These are phyloP conservation scores for Thermophis baileyi DNA, from an alignment of 2,113 vertebrate species.

Conservation along the genomic window DNA sequence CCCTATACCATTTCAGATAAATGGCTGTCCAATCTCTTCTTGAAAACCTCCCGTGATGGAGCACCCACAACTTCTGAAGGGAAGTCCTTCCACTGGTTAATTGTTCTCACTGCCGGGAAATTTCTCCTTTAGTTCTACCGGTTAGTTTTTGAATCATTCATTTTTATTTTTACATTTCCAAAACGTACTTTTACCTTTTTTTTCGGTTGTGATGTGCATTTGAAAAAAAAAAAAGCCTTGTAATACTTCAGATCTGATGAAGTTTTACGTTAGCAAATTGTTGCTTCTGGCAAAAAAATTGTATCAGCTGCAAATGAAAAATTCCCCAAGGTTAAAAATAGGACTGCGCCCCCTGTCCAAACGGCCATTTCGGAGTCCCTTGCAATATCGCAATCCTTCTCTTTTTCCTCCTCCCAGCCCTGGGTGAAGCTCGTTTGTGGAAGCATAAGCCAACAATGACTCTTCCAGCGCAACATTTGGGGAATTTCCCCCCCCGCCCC, in stretches of 20 bases:
- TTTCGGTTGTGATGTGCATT: background rate
- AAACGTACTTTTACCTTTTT: background rate
- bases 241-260: background rate
- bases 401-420: background rate
- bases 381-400: background rate
- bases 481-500: too few relatives aligned
- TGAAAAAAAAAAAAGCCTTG: background rate
- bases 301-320: too few relatives aligned
- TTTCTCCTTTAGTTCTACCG: too few relatives aligned
- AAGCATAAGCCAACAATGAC: background rate
- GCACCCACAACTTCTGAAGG: too few relatives aligned
- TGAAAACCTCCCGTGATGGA: too few relatives aligned
- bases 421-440: background rate
- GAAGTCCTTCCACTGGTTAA: too few relatives aligned
- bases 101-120: too few relatives aligned
- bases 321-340: background rate
- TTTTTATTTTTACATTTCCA: background rate
- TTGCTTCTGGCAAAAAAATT: background rate
- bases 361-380: background rate
- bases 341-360: background rate
- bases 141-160: background rate
- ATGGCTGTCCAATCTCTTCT: too few relatives aligned
- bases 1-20: too few relatives aligned
- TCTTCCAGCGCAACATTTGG: background rate
- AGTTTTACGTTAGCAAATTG: background rate